A percentile compares a stretch with the other conserved stretches of the same genome.
Conservation (phyloP, 2,113 vertebrate genomes). For the Chaetops frenatus region DNA sequence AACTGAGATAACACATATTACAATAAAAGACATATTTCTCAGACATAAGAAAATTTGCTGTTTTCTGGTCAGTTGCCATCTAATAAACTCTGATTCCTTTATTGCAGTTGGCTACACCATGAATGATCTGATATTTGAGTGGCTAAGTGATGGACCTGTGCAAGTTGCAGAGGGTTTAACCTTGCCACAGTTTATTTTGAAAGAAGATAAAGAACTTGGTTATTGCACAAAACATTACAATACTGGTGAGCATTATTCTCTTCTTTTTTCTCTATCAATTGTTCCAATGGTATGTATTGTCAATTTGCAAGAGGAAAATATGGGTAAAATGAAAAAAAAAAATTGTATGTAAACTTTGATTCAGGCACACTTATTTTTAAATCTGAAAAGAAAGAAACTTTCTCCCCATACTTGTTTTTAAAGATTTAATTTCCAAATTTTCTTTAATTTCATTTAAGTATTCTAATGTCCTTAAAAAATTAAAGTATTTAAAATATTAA, state of each 20-base stretch:
- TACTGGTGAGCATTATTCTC: conserved; percentile 78
- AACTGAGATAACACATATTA: not conserved
- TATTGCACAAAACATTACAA: conserved; percentile 99
- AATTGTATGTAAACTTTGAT: not conserved
- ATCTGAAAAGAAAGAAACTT: not conserved
- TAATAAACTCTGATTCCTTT: conserved; percentile 49
- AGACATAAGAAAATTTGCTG: not conserved
- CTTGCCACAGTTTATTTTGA: conserved; percentile 94
- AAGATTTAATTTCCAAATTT: not conserved
- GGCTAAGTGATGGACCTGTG: conserved; percentile 89
- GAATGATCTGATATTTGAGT: conserved; percentile 98
- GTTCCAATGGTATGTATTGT: not conserved
- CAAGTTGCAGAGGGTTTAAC: conserved; percentile 96
- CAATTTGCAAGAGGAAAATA: not conserved
- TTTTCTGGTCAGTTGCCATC: not conserved
- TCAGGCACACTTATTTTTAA: not conserved
- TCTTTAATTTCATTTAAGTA: not conserved
- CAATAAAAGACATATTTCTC: not conserved
- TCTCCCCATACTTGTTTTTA: not conserved
- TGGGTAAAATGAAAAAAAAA: not conserved
- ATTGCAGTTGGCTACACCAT: conserved; percentile 94
- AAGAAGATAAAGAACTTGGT: conserved; percentile 93
- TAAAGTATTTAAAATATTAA: not conserved
- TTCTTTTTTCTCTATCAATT: not conserved
- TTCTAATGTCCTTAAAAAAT: not conserved